Evolutionary conservation across 2,888 invertebrate genomes (phyloP).

Genomic region (Periphyllus acericola): DNA sequence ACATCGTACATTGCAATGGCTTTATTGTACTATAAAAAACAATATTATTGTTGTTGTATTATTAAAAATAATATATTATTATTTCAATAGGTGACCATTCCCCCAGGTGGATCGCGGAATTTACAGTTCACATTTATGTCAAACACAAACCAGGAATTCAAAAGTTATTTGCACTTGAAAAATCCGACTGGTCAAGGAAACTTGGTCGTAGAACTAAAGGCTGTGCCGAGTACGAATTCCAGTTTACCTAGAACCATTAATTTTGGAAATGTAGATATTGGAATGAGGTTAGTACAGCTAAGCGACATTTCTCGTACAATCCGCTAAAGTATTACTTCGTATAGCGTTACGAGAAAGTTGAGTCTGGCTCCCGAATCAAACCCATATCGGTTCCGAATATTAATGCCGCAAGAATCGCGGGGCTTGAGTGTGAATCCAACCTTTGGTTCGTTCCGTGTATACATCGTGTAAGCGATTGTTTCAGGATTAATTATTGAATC

Average conservation of each 20-base stretch:
- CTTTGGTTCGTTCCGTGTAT: conserved; percentile 15
- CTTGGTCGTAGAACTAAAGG: conserved; percentile 7
- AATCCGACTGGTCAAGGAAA: conserved; percentile 6
- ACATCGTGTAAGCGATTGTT: neutral
- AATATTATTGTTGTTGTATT: too few relatives aligned
- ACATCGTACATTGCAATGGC: too few relatives aligned
- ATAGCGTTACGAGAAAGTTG: conserved; percentile 39
- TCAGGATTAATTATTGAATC: neutral
- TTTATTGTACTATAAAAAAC: too few relatives aligned
- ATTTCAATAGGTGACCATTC: neutral
- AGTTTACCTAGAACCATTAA: conserved; percentile 22
- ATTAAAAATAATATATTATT: neutral
- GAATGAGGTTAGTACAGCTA: conserved; percentile 15
- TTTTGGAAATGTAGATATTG: conserved; percentile 32
- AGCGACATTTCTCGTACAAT: neutral
- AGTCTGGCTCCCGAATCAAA: conserved; percentile 23
- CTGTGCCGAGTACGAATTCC: neutral
- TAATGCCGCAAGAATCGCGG: conserved; percentile 1
- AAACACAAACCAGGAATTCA: neutral
- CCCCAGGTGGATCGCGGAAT: neutral
- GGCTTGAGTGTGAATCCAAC: conserved; percentile 21
- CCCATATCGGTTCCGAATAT: conserved; percentile 45
- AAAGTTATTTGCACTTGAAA: conserved; percentile 20
- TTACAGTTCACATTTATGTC: neutral
- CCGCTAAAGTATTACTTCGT: neutral